phyloP scores from a whole-genome alignment of 2,888 invertebrate genomes.

The Eudasyphora cyanicolor region DNA sequence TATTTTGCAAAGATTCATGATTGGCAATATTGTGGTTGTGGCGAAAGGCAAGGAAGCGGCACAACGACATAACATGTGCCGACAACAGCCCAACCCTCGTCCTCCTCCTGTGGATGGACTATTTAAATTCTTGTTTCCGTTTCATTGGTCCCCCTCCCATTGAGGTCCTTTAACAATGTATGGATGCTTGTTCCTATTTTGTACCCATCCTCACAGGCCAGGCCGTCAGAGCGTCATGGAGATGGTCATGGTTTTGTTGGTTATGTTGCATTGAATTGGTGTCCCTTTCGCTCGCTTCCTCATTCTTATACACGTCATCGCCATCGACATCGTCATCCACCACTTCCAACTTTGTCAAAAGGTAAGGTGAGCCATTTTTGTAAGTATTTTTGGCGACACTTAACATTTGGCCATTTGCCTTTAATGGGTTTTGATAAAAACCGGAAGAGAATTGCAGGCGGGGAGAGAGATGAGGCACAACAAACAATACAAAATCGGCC shows the following conservation, averaged over 20 bases:
- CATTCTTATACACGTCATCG: too few species aligned
- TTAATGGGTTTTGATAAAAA: slow-evolving; percentile 63
- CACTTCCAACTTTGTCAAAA: background rate
- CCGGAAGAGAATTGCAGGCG: background rate
- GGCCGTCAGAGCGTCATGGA: background rate
- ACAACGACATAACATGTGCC: background rate
- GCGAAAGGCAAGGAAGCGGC: slow-evolving; percentile 22
- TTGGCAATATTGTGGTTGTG: slow-evolving; percentile 61
- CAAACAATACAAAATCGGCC: background rate
- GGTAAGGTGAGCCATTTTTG: slow-evolving; percentile 54
- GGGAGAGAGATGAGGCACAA: background rate
- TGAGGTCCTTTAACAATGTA: slow-evolving; percentile 14
- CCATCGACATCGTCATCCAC: slow-evolving; percentile 28
- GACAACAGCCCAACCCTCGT: background rate
- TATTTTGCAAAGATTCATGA: slow-evolving; percentile 60
- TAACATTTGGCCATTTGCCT: slow-evolving; percentile 63
- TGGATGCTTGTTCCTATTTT: slow-evolving; percentile 34
- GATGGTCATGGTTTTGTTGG: background rate
- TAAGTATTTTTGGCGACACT: slow-evolving; percentile 64
- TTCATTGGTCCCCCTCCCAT: background rate
- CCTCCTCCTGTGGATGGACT: background rate
- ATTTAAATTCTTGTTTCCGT: background rate
- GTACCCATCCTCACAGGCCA: background rate
- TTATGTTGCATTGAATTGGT: background rate
- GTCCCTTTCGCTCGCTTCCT: background rate